Evolutionary conservation across 2,888 invertebrate genomes (phyloP), one percentile per base, ranked within the genome.

Genomic region (Rhorus exstirpatorius): DNA sequence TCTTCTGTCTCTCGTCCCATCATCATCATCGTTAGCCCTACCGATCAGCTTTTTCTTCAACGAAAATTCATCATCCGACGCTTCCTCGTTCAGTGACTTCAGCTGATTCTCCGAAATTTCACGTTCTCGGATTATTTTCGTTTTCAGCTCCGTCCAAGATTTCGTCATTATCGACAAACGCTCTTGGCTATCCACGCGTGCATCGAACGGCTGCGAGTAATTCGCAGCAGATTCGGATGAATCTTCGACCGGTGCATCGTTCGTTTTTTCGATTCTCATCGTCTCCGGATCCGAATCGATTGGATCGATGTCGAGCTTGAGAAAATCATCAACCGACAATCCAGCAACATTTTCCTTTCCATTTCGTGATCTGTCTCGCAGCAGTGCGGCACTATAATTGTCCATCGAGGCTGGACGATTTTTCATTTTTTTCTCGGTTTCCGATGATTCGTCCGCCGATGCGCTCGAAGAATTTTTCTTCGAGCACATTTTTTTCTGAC

Each of bases 101-200:
- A 86, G 63, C 79, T 84, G 85, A 58, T 68, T 75, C 63, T 86
- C 83, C 8, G 85, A 81, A 41, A 84, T 83, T 81, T 84, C 84
- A 31, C 85, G 86, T n/a, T 85, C 87, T 55, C 77, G 79, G 26
- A 72, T 83, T 65, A 87, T 86, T 26, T 81, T 86, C 2, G 82
- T 84, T 35, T 85, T 83, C n/a, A 87, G 65, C 31, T 84, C 83
- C 0, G 83, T 80, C 86, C 86, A 87, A 3, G 86, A 86, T 63
- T 86, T 86, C 31, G 84, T 84, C 58, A 83, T 81, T 14, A 58
- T 80, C 65, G 80, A 61, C 12, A 86, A 71, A 24, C 79, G 77
- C 26, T 82, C 78, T 12, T 84, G 82, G 38, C 74, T 72, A 26
- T 44, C 77, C n/a, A 84, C 83, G 58, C 61, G 49, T 21, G 26